phyloP scores from a whole-genome alignment of 2,113 vertebrate genomes.

The Fregata magnificens region DNA sequence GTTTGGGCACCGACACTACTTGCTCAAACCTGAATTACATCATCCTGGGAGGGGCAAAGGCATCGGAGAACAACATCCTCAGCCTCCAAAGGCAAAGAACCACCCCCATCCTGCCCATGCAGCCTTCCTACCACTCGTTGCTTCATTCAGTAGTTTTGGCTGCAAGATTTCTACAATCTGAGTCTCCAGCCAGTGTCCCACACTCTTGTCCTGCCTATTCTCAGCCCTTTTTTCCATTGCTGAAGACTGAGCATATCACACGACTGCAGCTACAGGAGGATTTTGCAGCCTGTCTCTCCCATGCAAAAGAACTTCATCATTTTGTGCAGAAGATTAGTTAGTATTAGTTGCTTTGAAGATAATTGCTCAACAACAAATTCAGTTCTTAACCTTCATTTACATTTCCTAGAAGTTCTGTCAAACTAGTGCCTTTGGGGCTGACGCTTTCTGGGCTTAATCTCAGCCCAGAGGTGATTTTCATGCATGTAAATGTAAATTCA shows the following conservation, averaged over 20 bases:
- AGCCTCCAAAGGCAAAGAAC: background rate
- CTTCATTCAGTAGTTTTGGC: background rate
- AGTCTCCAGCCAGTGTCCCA: background rate
- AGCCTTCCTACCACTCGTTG: background rate
- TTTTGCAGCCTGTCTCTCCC: background rate
- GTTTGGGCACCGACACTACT: background rate
- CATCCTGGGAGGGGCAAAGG: background rate
- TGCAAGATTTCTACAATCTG: background rate
- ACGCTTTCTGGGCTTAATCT: conserved; percentile 1
- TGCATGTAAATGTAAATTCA: background rate
- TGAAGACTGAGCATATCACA: background rate
- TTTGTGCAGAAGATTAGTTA: background rate
- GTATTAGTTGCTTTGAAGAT: conserved; percentile 45
- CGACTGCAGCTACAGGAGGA: background rate
- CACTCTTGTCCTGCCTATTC: background rate
- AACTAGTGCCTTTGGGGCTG: conserved; percentile 2
- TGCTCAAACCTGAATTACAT: conserved; percentile 9
- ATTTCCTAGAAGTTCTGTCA: conserved; percentile 56
- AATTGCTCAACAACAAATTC: conserved; percentile 32
- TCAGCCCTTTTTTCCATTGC: background rate
- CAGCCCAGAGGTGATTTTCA: background rate
- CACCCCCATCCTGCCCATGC: background rate
- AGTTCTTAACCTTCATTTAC: conserved; percentile 31
- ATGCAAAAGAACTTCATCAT: background rate
- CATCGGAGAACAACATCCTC: background rate